Percentiles rank a stretch among this genome's conserved stretches.
Evolutionary conservation across 2,888 invertebrate species (phyloP).

Genomic region (Ennomos fuscantarius): DNA sequence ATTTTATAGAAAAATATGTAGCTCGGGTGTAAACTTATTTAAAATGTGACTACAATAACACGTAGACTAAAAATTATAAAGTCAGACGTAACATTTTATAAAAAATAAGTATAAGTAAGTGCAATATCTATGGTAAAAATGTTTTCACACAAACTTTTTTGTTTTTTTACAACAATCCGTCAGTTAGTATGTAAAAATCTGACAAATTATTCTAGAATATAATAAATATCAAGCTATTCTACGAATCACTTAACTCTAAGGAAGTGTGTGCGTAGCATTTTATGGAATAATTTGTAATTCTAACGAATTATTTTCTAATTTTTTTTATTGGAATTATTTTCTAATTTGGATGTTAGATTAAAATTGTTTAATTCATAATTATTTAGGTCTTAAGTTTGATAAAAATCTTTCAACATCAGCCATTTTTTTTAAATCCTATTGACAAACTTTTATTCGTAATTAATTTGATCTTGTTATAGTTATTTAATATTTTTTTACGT

Average conservation of each 20-base stretch:
- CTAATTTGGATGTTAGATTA: slow-evolving; percentile 5
- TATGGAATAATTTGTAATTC: slow-evolving; percentile 10
- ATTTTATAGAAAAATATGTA: slow-evolving; percentile 6
- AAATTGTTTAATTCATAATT: slow-evolving; percentile 7
- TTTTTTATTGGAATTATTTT: slow-evolving; percentile 16
- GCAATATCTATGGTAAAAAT: slow-evolving; percentile 8
- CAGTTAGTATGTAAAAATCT: not conserved
- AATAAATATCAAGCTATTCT: too few relatives aligned
- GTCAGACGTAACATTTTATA: slow-evolving; percentile 1
- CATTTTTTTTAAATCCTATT: not conserved
- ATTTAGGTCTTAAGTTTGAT: slow-evolving; percentile 11
- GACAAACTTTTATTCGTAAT: too few relatives aligned
- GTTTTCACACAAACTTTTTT: slow-evolving; percentile 8
- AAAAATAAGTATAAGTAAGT: not conserved
- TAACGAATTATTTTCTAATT: slow-evolving; percentile 5
- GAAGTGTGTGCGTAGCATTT: slow-evolving; percentile 16
- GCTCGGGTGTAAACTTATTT: slow-evolving; percentile 6
- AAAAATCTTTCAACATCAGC: slow-evolving; percentile 6
- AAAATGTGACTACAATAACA: too few relatives aligned
- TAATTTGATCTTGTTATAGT: too few relatives aligned
- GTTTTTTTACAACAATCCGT: slow-evolving; percentile 1
- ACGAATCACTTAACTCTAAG: not conserved
- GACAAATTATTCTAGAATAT: too few relatives aligned
- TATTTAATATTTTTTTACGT: too few relatives aligned
- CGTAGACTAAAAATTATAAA: not conserved